A percentile compares a stretch with the other conserved stretches of the same genome.
These are phyloP conservation scores for Porites evermanni DNA, from an alignment of 92 coral and sea anemone species.

Conservation along the genomic window DNA sequence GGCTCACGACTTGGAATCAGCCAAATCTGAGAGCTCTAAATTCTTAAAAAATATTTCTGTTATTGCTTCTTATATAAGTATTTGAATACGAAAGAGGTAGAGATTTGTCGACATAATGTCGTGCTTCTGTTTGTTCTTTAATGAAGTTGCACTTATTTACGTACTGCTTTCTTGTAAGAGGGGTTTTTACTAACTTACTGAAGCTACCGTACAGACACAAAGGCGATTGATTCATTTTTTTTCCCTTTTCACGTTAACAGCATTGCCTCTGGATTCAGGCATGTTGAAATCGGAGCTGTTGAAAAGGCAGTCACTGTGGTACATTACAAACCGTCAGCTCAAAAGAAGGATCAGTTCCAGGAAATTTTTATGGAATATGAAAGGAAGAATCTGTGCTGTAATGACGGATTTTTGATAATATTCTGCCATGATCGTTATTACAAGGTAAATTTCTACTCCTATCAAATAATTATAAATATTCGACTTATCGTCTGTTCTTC, in stretches of 20 bases:
- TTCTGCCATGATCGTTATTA: not conserved
- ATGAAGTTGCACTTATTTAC: not conserved
- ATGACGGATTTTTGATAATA: constrained; percentile 6
- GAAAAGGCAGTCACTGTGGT: not conserved
- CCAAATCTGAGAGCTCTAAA: no score
- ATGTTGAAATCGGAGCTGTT: not conserved
- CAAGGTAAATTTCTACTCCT: no score
- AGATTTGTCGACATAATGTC: no score
- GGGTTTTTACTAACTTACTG: no score
- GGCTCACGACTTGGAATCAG: no score
- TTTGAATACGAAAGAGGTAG: no score
- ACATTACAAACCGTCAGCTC: constrained; percentile 10
- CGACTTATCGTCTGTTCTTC: no score
- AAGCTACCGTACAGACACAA: no score
- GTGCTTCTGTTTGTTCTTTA: no score
- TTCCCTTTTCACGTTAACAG: not conserved
- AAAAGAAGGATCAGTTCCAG: not conserved
- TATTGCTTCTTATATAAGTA: no score
- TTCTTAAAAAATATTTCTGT: no score
- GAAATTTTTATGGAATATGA: not conserved
- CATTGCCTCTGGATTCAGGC: not conserved
- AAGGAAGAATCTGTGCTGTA: not conserved
- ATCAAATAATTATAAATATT: no score
- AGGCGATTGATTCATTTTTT: not conserved
- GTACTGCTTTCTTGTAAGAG: not conserved